Evolutionary conservation across 1,140 invertebrate species (phyloP), one percentile per base, ranked within the genome.

Genomic region (Camponotus floridanus): DNA sequence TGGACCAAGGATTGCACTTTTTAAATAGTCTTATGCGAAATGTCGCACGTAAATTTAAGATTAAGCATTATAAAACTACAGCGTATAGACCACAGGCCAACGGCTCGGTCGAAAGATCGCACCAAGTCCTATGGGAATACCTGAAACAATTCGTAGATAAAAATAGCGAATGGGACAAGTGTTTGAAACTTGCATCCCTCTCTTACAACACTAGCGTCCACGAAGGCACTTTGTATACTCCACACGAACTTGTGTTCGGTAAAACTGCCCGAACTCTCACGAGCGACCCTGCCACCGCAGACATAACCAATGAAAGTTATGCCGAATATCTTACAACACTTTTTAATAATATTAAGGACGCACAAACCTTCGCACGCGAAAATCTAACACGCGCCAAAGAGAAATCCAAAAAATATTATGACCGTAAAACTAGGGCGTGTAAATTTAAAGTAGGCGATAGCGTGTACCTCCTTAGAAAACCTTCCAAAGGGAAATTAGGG

Each of bases 131-230:
- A 1, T 26, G 26, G 26, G 26, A 26, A 36, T 74, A 74, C 51
- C 26, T 74, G 18, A 26, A 57, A 9, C 61, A 64, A 2, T 64
- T 33, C 15, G 13, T 21, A 8, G n/a, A n/a, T 13, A 62, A 61
- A 9, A 7, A 26, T 26, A 7, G 11, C 11, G 21, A 61, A 0
- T 61, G 59, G n/a, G 26, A 64, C 8, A 18, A 64, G 1, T 6
- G 36, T 15, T 15, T 64, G 2, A 33, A 64, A 3, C 6, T 64
- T 4, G 61, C 61, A 0, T 33, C 26, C 0, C 36, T 64, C 4
- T 73, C 70, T 0, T 73, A 73, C n/a, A 73, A 73, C 3, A 73
- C 70, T 0, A 57, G 70, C 70, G 59, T 86, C 8, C 93, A 95
- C 65, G 76, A 76, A 45, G 71, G 88, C 0, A 76, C 64, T 0